These are phyloP conservation scores for Hypena proboscidalis DNA, from an alignment of 2,888 invertebrate genomes.

Conservation along the genomic window DNA sequence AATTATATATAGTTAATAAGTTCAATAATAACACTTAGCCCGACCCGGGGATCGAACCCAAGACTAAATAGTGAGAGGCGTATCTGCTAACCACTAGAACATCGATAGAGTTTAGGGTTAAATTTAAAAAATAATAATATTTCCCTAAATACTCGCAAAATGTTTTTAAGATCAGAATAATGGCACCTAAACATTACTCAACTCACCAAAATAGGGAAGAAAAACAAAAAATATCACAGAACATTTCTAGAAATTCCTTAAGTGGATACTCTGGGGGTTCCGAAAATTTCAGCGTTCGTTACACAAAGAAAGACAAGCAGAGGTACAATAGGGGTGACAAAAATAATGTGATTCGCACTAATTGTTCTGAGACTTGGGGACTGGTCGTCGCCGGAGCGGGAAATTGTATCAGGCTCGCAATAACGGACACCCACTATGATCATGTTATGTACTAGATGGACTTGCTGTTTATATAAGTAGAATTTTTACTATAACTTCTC, in stretches of 20 bases:
- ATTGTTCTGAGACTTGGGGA: constrained; percentile 78
- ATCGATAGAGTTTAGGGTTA: too few species aligned
- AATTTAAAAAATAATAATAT: too few species aligned
- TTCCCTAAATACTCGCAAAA: too few species aligned
- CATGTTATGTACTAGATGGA: constrained; percentile 36
- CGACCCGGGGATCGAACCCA: too few species aligned
- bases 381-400: constrained; percentile 65
- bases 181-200: too few species aligned
- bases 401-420: constrained; percentile 78
- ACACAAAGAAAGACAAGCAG: constrained; percentile 55
- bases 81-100: too few species aligned
- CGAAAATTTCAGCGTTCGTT: constrained; percentile 58
- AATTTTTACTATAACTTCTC: too few species aligned
- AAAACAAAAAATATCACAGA: constrained; percentile 30
- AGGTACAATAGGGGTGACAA: constrained; percentile 67
- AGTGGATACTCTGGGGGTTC: constrained; percentile 39
- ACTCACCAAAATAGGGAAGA: constrained; percentile 9
- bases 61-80: too few species aligned
- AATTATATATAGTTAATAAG: too few species aligned
- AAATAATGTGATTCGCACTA: constrained; percentile 77
- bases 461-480: constrained; percentile 14
- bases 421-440: constrained; percentile 43
- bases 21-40: too few species aligned
- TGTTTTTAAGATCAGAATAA: too few species aligned
- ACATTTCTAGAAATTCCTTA: constrained; percentile 38